Evolutionary conservation across 1,140 invertebrate genomes (phyloP).

Genomic region (Rhopalosiphum maidis): DNA sequence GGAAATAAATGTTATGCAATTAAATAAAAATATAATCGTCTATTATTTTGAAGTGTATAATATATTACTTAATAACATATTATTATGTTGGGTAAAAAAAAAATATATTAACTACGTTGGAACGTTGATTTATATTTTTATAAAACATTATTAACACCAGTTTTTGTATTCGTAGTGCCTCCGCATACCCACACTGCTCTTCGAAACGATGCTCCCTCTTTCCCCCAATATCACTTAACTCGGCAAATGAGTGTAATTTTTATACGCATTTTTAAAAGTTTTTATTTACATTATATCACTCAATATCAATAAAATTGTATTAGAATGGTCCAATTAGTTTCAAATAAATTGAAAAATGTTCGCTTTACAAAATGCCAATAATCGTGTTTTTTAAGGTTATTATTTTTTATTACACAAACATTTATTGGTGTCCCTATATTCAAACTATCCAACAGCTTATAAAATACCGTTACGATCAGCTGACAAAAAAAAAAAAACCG

Average conservation of each 20-base stretch:
- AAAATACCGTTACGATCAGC: not conserved
- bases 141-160: not conserved
- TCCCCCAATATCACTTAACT: not conserved
- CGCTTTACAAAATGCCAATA: not conserved
- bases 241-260: not conserved
- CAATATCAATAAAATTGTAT: not conserved
- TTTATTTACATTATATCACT: not conserved
- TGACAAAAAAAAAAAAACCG: not conserved
- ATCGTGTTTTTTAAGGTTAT: not conserved
- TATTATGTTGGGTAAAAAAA: no score
- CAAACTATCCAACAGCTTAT: not conserved
- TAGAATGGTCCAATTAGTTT: not conserved
- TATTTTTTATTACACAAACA: not conserved
- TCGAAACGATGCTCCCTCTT: not conserved
- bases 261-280: not conserved
- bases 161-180: not conserved
- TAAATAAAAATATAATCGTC: not conserved
- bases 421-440: not conserved
- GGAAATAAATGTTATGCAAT: not conserved
- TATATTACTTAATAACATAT: no score
- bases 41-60: no score
- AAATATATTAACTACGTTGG: no score
- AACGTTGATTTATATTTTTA: not conserved
- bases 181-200: not conserved
- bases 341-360: not conserved